phyloP scores from a whole-genome alignment of 1,140 invertebrate genomes.

The Drosophila orena region DNA sequence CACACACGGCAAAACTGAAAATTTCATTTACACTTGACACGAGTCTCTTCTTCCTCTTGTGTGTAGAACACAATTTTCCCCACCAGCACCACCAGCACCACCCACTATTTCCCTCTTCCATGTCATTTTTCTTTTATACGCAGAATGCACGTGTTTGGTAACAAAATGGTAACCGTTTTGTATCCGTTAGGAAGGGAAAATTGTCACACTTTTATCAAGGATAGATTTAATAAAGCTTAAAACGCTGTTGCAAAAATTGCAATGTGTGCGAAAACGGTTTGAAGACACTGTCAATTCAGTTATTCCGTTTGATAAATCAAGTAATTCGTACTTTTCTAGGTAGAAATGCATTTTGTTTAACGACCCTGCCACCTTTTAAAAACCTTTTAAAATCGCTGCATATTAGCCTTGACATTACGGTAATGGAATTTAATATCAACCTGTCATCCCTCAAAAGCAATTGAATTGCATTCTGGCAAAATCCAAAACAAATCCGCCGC shows the following conservation, averaged over 20 bases:
- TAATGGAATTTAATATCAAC: slow-evolving; percentile 37
- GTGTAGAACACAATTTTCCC: neutral
- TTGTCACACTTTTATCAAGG: slow-evolving; percentile 22
- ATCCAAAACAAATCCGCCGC: slow-evolving; percentile 16
- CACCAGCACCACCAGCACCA: neutral
- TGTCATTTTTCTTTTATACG: slow-evolving; percentile 37
- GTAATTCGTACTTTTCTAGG: too few species aligned
- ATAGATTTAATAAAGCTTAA: too few species aligned
- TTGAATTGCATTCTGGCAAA: slow-evolving; percentile 50
- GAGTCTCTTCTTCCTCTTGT: slow-evolving; percentile 8
- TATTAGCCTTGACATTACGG: slow-evolving; percentile 15
- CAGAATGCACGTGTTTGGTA: slow-evolving; percentile 38
- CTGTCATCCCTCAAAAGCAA: slow-evolving; percentile 39
- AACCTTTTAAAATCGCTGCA: neutral
- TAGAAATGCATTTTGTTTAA: neutral
- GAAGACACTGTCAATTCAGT: too few species aligned
- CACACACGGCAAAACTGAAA: slow-evolving; percentile 70
- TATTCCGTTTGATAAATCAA: too few species aligned
- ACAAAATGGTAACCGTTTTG: slow-evolving; percentile 53
- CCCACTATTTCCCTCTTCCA: slow-evolving; percentile 18
- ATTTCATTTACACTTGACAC: slow-evolving; percentile 78
- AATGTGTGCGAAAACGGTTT: too few species aligned
- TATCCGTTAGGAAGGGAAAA: slow-evolving; percentile 20
- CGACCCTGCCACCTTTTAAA: neutral
- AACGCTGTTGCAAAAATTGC: too few species aligned